Evolutionary conservation across 2,888 invertebrate species (phyloP).

Genomic region (Pheosia gnoma): DNA sequence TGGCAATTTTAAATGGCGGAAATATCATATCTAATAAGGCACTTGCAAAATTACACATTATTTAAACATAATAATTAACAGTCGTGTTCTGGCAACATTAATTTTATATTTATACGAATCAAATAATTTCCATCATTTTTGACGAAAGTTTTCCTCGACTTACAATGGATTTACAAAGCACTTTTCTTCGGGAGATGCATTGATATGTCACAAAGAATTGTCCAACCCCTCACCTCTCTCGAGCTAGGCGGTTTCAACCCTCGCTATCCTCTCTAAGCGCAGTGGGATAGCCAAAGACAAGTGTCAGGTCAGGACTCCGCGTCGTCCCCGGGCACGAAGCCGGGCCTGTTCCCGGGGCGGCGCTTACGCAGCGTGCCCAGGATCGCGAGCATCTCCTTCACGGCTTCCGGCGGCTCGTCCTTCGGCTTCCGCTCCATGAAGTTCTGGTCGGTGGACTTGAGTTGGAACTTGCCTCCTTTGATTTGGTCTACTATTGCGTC

Average conservation of each 20-base stretch:
- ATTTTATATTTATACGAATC: no score
- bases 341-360: slow-evolving; percentile 37
- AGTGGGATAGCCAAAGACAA: no score
- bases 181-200: no score
- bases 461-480: slow-evolving; percentile 89
- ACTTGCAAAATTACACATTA: not conserved
- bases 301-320: not conserved
- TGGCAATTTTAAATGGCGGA: not conserved
- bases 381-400: slow-evolving; percentile 87
- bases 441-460: slow-evolving; percentile 86
- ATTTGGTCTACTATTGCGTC: slow-evolving; percentile 91
- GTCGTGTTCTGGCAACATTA: no score
- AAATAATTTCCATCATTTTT: no score
- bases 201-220: no score
- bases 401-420: slow-evolving; percentile 84
- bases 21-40: not conserved
- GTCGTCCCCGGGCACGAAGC: slow-evolving; percentile 21
- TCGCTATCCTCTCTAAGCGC: no score
- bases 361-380: slow-evolving; percentile 79
- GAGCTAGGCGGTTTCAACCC: no score
- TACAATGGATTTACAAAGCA: no score
- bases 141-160: no score
- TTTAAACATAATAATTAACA: no score
- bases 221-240: no score
- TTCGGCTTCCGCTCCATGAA: slow-evolving; percentile 79